Evolutionary conservation across 2,888 invertebrate species (phyloP), one percentile per base, ranked within the genome.

Genomic region (Plagodis pulveraria): DNA sequence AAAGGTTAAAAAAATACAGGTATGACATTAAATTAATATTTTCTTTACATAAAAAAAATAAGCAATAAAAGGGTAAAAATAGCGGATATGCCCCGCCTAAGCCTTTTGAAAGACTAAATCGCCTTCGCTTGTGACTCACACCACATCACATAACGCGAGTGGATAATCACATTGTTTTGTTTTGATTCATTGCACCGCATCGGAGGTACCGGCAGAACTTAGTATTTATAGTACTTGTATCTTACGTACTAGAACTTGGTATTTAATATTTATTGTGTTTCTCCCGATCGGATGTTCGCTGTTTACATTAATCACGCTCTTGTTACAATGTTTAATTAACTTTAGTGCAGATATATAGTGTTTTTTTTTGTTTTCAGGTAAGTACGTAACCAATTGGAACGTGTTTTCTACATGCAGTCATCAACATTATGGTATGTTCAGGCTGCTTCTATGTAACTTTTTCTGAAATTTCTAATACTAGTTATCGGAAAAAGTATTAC

Each of bases 161-260:
- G 89, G 90, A 91, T 91, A 89, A 91, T 91, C 91, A 84, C 84
- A 87, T 88, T 91, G 90, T 89, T 89, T 90, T 87, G 89, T 89
- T 87, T 88, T 89, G 90, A 91, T 91, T 90, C 90, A 91, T 91
- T 88, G 90, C 89, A 81, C 83, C 86, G 83, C 78, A 45, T 10
- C 83, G 83, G 78, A 44, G 22, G 83, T 84, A 77, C 80, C 81
- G 83, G 77, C 79, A 81, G 58, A 87, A 87, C 78, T 88, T 87
- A 65, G 81, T 84, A 85, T 86, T 89, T 84, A 85, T 86, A 81
- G 80, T 82, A 80, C 84, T 86, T 86, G 42, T 42, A 11, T 12
- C 42, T 6, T 42, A 11, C 11, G 6, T 42, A 42, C 42, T 41
- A 41, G 41, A 5, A 41, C 41, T 42, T 42, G 42, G 12, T 42